These are phyloP conservation scores for Chaetodon trifasciatus DNA, from an alignment of 2,797 vertebrate genomes.

Conservation along the genomic window DNA sequence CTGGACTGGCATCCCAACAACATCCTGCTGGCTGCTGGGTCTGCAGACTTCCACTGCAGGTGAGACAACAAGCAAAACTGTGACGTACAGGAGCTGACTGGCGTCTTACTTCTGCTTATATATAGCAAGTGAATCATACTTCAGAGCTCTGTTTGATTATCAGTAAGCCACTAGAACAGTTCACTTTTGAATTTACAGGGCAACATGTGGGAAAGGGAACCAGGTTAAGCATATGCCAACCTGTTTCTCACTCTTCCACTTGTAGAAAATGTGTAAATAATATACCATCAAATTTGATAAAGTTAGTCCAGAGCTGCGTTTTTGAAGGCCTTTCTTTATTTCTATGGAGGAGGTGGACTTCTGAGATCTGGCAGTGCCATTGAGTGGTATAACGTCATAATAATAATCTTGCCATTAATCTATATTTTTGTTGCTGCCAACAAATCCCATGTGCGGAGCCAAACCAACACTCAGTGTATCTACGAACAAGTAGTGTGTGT, in stretches of 20 bases:
- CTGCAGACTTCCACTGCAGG: constrained; percentile 88
- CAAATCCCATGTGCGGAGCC: too few species aligned
- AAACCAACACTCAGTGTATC: too few species aligned
- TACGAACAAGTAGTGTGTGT: too few species aligned
- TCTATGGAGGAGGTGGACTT: too few species aligned
- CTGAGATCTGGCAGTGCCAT: too few species aligned
- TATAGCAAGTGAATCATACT: neutral
- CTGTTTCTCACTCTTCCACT: neutral
- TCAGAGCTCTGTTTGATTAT: too few species aligned
- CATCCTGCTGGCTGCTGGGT: constrained; percentile 85
- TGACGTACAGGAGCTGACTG: neutral
- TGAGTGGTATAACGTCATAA: neutral
- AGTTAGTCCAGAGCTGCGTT: neutral
- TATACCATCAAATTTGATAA: neutral
- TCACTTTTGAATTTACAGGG: neutral
- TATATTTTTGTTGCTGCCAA: too few species aligned
- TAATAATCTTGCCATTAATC: too few species aligned
- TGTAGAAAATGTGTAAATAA: neutral
- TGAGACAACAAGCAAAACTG: constrained; percentile 33
- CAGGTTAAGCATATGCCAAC: neutral
- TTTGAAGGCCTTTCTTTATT: neutral
- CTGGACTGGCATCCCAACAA: constrained; percentile 91
- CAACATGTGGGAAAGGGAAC: neutral
- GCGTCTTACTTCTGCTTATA: neutral
- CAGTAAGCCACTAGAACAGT: neutral